Conservation (phyloP, 2,113 vertebrate species). For the Prunella fulvescens region DNA sequence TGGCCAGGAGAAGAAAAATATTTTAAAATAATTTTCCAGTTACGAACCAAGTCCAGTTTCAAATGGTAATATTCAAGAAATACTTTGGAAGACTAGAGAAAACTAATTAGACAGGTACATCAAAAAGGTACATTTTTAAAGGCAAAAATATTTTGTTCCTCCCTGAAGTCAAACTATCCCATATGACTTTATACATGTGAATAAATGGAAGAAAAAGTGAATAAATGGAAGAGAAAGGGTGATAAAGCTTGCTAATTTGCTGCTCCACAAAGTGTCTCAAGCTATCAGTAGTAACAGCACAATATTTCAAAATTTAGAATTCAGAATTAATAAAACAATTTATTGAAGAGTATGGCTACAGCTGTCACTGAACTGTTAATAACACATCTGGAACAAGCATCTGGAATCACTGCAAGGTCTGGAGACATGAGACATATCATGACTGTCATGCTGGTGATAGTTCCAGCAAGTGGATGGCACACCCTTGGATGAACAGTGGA, state of each 20-base stretch:
- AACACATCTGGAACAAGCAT: not conserved
- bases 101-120: not conserved
- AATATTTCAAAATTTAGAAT: not conserved
- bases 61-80: not conserved
- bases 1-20: not conserved
- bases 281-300: not conserved
- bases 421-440: not conserved
- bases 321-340: not conserved
- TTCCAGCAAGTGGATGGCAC: not conserved
- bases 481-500: not conserved
- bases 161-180: not conserved
- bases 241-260: not conserved
- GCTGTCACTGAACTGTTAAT: not conserved
- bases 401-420: not conserved
- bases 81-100: not conserved
- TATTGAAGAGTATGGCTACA: not conserved
- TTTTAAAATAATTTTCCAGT: not conserved
- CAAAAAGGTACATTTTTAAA: not conserved
- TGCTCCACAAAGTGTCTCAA: not conserved
- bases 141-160: not conserved
- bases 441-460: no score
- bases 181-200: not conserved
- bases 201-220: not conserved
- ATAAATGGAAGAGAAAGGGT: not conserved
- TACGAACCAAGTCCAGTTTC: not conserved